Evolutionary conservation across 2,797 vertebrate genomes (phyloP), one percentile per base, ranked within the genome.

Genomic region (Carapus acus): DNA sequence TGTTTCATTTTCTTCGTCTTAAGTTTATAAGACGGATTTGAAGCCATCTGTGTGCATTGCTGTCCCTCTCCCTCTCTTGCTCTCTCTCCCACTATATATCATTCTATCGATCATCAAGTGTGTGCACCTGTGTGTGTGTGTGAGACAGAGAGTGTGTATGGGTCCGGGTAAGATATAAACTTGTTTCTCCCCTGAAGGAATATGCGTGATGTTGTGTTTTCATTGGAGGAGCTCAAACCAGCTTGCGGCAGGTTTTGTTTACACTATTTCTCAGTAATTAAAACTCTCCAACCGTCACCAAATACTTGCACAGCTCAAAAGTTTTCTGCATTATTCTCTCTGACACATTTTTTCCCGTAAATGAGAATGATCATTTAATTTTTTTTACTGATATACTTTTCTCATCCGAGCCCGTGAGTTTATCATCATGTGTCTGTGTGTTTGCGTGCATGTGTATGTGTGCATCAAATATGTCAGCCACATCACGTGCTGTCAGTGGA

Each of bases 111-210:
- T n/a, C n/a, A n/a, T n/a, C n/a, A n/a, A n/a, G 31, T 23, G 19
- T 27, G 24, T 27, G 24, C 9, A 9, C 9, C 5, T 27, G 24
- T 27, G 24, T 27, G 24, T 27, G 24, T 47, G 22, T 14, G 8
- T 27, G 24, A 29, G 20, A 18, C 11, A 6, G 21, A 42, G 20
- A 48, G 24, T 27, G 47, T 65, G 54, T 65, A 58, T 66, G 47
- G 59, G 51, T 55, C 0, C 0, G 53, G 37, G 80, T 82, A 77
- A 74, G 65, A 74, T 64, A 74, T 82, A 58, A 74, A 79, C 65
- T 70, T 65, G 50, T 29, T 24, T 21, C 8, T 11, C 47, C 43
- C 72, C 74, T 43, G 46, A 36, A 64, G 76, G 69, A 58, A 62
- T 18, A 9, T 27, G 24, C 24, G 9, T 27, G 33, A 34, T 42